These are phyloP conservation scores for Dynastes tityus DNA, from an alignment of 2,888 invertebrate genomes.

Conservation along the genomic window DNA sequence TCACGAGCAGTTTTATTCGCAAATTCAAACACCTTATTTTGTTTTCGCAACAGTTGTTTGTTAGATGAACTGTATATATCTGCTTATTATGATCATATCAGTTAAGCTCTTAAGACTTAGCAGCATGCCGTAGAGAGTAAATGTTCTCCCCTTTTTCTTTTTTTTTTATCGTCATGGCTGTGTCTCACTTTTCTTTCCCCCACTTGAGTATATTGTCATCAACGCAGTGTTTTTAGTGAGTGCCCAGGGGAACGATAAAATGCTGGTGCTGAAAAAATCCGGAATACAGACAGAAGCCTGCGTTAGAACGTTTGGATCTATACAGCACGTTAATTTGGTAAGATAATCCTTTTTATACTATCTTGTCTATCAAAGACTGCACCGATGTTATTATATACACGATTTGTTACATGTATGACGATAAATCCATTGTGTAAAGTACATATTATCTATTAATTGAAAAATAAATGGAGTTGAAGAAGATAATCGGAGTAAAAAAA, in stretches of 20 bases:
- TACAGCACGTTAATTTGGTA: slow-evolving; percentile 53
- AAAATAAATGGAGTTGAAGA: too few species aligned
- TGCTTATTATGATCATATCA: slow-evolving; percentile 1
- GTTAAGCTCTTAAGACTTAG: slow-evolving; percentile 18
- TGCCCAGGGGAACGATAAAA: slow-evolving; percentile 52
- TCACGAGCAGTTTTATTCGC: too few species aligned
- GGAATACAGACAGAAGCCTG: slow-evolving; percentile 60
- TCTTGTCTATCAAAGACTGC: neutral
- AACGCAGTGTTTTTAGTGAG: slow-evolving; percentile 51
- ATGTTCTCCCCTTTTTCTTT: slow-evolving; percentile 1
- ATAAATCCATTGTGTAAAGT: too few species aligned
- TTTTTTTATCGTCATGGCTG: slow-evolving; percentile 39
- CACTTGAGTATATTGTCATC: slow-evolving; percentile 29
- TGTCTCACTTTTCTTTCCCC: slow-evolving; percentile 29
- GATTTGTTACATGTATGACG: neutral
- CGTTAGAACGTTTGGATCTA: slow-evolving; percentile 59
- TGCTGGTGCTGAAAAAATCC: slow-evolving; percentile 63
- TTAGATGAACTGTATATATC: neutral
- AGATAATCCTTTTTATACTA: slow-evolving; percentile 25
- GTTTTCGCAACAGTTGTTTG: too few species aligned
- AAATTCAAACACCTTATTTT: neutral
- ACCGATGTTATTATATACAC: neutral
- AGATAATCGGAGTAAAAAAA: too few species aligned
- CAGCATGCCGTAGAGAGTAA: slow-evolving; percentile 34
- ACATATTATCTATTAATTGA: too few species aligned